These are phyloP conservation scores for Diploscapter pachys DNA, from an alignment of 1,140 invertebrate genomes.

Conservation along the genomic window DNA sequence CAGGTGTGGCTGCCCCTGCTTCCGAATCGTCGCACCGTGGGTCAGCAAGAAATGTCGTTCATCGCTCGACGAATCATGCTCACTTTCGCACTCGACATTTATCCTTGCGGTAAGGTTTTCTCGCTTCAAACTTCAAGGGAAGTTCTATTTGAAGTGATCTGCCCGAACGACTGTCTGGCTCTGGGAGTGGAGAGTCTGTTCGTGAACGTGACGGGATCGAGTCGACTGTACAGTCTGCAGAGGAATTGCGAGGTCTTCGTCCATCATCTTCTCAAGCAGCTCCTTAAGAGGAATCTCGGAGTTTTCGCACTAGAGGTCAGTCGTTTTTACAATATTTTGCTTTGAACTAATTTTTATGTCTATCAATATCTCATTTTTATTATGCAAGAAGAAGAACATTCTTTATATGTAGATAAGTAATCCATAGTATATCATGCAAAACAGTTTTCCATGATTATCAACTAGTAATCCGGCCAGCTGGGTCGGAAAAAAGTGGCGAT, in stretches of 20 bases:
- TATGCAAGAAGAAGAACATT: too few relatives aligned
- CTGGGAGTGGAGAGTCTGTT: conserved; percentile 44
- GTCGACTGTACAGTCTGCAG: conserved; percentile 39
- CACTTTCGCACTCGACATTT: conserved; percentile 89
- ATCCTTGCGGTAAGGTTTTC: conserved; percentile 76
- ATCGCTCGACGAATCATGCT: conserved; percentile 98
- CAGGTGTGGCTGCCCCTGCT: conserved; percentile 87
- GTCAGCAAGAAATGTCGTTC: conserved; percentile 65
- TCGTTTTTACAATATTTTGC: too few relatives aligned
- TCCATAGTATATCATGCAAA: too few relatives aligned
- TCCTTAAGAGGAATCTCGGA: conserved; percentile 89
- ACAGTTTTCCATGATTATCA: too few relatives aligned
- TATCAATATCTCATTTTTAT: too few relatives aligned
- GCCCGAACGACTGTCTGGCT: conserved; percentile 51
- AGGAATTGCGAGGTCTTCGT: conserved; percentile 71
- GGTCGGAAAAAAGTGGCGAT: too few relatives aligned
- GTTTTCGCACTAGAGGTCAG: conserved; percentile 86
- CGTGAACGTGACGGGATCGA: conserved; percentile 7
- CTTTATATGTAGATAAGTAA: too few relatives aligned
- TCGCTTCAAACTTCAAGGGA: too few relatives aligned
- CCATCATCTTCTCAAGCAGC: conserved; percentile 89
- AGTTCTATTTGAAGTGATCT: conserved; percentile 40
- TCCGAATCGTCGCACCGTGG: conserved; percentile 72
- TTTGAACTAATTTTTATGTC: too few relatives aligned
- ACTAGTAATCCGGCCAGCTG: too few relatives aligned